Percentiles rank a stretch among this genome's conserved stretches.
These are phyloP conservation scores for Bubo bubo DNA, from an alignment of 2,113 vertebrate species.

Conservation along the genomic window DNA sequence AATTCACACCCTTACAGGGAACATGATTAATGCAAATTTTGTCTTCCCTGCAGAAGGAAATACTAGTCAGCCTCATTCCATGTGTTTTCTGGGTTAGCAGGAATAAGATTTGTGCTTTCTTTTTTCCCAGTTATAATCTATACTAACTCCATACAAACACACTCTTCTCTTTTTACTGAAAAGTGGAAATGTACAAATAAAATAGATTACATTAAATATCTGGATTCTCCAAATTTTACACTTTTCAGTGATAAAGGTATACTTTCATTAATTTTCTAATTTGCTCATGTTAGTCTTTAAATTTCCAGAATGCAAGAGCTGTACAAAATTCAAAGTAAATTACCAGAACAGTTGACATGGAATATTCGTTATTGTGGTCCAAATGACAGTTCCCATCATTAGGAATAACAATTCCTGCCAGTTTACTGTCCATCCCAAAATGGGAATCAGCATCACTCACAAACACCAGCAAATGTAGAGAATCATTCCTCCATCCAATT, in stretches of 20 bases:
- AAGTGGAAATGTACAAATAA: background rate
- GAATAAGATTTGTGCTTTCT: background rate
- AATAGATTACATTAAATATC: background rate
- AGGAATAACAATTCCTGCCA: conserved; percentile 95
- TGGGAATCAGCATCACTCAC: conserved; percentile 96
- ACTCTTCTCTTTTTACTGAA: background rate
- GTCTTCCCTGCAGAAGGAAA: background rate
- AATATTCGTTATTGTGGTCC: conserved; percentile 92
- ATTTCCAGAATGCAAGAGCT: background rate
- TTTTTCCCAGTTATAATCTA: background rate
- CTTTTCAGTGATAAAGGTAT: background rate
- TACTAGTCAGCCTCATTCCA: background rate
- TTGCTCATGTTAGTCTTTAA: background rate
- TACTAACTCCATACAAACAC: background rate
- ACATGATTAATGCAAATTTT: background rate
- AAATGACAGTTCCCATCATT: conserved; percentile 95
- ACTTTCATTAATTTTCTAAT: background rate
- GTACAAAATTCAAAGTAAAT: conserved; percentile 12
- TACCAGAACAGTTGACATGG: conserved; percentile 90
- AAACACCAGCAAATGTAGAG: conserved; percentile 94
- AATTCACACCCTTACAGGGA: background rate
- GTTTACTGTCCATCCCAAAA: conserved; percentile 97
- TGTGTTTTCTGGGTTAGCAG: background rate
- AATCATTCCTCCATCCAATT: conserved; percentile 97
- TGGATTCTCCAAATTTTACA: background rate